phyloP scores from a whole-genome alignment of 2,888 invertebrate species.

The Morpho achilles region DNA sequence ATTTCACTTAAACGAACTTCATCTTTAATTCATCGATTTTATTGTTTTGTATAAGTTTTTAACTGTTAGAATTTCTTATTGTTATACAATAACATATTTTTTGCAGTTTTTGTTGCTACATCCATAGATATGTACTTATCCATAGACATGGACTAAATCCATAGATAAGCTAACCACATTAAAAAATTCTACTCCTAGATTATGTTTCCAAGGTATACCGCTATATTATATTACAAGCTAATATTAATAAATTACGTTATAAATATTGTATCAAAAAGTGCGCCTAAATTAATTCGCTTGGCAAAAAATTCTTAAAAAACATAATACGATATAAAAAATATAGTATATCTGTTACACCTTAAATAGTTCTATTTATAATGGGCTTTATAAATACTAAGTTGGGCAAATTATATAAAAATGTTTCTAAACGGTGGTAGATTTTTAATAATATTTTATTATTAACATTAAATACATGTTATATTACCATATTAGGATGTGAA shows the following conservation, averaged over 20 bases:
- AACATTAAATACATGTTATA: background rate
- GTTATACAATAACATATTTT: too few relatives aligned
- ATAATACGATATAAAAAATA: constrained; percentile 60
- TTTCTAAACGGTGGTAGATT: background rate
- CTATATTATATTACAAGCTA: constrained; percentile 14
- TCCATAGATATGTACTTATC: too few relatives aligned
- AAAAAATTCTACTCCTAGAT: constrained; percentile 1
- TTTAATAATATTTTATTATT: background rate
- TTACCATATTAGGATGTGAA: background rate
- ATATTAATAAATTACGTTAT: constrained; percentile 33
- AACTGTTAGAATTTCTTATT: background rate
- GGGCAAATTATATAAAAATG: background rate
- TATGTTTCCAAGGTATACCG: constrained; percentile 8
- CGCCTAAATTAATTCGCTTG: constrained; percentile 38
- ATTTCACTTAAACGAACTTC: background rate
- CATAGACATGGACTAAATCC: too few relatives aligned
- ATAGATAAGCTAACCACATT: background rate
- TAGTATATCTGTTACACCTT: constrained; percentile 39
- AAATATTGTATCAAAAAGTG: constrained; percentile 51
- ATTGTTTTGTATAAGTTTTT: background rate
- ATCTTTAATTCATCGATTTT: background rate
- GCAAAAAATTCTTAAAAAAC: constrained; percentile 58
- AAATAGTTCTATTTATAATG: constrained; percentile 29
- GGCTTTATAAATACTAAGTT: background rate
- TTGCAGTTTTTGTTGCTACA: too few relatives aligned